Percentiles rank a stretch among this genome's conserved stretches.
Conservation (phyloP, 2,113 vertebrate genomes). For the Rostratula benghalensis region DNA sequence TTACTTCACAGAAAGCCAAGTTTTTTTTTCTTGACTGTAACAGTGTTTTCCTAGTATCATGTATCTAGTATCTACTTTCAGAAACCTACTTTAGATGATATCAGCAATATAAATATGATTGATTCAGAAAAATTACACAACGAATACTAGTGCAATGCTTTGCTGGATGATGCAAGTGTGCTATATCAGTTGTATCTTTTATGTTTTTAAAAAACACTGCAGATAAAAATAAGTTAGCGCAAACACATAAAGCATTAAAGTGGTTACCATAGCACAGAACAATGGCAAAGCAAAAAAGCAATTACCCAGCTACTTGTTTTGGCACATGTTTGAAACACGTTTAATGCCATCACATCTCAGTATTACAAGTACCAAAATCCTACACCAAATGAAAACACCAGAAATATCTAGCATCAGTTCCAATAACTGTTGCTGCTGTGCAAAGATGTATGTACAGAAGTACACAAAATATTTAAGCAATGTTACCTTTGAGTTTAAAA, state of each 20-base stretch:
- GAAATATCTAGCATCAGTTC: neutral
- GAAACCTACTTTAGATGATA: neutral
- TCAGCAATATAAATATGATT: constrained; percentile 30
- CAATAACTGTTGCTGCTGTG: neutral
- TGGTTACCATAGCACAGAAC: neutral
- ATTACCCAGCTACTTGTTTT: neutral
- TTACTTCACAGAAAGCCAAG: constrained; percentile 2
- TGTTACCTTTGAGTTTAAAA: constrained; percentile 9
- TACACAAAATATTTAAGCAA: constrained; percentile 31
- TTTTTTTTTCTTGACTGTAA: neutral
- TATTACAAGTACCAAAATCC: neutral
- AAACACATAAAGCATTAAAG: constrained; percentile 11
- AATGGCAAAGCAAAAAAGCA: constrained; percentile 32
- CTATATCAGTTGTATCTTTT: constrained; percentile 18
- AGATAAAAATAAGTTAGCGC: neutral
- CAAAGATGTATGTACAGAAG: neutral
- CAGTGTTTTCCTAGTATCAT: neutral
- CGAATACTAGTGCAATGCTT: neutral
- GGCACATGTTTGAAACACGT: constrained; percentile 1
- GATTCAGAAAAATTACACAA: neutral
- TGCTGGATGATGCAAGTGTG: neutral
- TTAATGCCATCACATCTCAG: neutral
- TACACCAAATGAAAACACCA: neutral
- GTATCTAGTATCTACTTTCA: too few species aligned
- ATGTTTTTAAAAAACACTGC: constrained; percentile 5